phyloP scores from a whole-genome alignment of 2,113 vertebrate species.

The Sprattus sprattus region DNA sequence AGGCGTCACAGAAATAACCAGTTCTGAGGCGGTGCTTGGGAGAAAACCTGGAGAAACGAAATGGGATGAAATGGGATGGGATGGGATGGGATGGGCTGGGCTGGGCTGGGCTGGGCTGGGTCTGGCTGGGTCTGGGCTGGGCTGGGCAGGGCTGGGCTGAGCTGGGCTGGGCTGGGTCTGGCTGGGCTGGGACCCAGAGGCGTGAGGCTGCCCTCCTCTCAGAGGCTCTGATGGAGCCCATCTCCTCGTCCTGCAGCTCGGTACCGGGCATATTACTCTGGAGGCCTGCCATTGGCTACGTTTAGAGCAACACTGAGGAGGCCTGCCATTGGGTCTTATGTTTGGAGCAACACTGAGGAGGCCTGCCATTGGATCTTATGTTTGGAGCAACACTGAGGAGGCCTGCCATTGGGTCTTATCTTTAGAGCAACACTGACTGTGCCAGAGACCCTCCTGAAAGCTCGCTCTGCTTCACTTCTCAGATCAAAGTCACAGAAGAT shows the following conservation, averaged over 20 bases:
- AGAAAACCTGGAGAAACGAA: not conserved
- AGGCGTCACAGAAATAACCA: conserved; percentile 49
- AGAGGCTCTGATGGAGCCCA: not conserved
- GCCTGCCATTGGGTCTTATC: not conserved
- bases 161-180: no score
- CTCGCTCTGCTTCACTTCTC: not conserved
- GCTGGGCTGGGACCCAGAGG: no score
- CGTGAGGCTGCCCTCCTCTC: not conserved
- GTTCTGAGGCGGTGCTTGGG: not conserved
- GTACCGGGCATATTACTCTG: no score
- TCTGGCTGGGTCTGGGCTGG: not conserved
- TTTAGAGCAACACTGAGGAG: no score
- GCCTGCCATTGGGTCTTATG: no score
- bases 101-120: not conserved
- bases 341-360: no score
- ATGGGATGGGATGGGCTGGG: not conserved
- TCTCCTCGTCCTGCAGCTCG: not conserved
- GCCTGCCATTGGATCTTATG: no score
- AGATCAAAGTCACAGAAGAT: not conserved
- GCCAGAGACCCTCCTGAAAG: not conserved
- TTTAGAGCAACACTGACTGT: not conserved
- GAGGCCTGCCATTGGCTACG: not conserved
- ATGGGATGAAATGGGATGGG: not conserved
- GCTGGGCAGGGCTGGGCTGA: no score
- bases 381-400: no score